phyloP scores from a whole-genome alignment of 2,113 vertebrate genomes.

The Urocolius indicus region DNA sequence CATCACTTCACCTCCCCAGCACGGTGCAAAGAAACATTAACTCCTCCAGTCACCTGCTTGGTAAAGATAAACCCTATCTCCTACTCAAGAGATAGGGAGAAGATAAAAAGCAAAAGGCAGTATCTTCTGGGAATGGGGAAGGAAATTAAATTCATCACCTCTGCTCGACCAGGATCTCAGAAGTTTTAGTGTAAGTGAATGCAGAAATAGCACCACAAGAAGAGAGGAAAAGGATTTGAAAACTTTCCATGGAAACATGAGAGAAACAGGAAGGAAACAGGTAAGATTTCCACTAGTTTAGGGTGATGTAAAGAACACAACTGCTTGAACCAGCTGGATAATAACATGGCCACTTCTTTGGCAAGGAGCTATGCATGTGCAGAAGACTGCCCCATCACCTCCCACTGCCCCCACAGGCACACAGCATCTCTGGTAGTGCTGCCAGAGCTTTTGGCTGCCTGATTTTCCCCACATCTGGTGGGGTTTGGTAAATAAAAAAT shows the following conservation, averaged over 20 bases:
- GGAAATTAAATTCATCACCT: not conserved
- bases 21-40: not conserved
- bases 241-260: not conserved
- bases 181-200: not conserved
- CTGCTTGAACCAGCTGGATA: not conserved
- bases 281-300: not conserved
- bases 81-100: not conserved
- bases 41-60: not conserved
- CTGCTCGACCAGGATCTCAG: not conserved
- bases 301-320: not conserved
- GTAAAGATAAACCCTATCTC: not conserved
- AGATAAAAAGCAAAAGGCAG: not conserved
- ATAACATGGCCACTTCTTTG: not conserved
- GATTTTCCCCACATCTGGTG: not conserved
- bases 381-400: rapidly evolving
- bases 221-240: not conserved
- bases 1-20: not conserved
- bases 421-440: rapidly evolving
- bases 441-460: not conserved
- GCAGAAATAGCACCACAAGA: rapidly evolving
- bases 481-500: not conserved
- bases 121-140: not conserved
- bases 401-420: rapidly evolving
- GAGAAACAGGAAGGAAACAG: not conserved
- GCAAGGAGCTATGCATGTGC: not conserved